phyloP scores from a whole-genome alignment of 2,797 vertebrate genomes.

The Orientallactaga sibirica region DNA sequence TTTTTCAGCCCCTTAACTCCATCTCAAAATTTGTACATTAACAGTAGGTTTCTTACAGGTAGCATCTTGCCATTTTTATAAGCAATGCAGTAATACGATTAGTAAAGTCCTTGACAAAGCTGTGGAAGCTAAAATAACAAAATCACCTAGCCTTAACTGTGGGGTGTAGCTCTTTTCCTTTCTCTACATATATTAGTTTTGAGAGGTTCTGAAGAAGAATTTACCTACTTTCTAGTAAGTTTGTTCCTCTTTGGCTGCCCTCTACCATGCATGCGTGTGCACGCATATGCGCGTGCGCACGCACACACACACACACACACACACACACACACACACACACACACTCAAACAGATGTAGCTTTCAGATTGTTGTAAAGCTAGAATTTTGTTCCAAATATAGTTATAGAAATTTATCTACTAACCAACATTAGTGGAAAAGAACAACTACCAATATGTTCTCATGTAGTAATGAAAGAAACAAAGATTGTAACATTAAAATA shows the following conservation, averaged over 20 bases:
- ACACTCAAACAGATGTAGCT: neutral
- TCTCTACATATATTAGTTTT: neutral
- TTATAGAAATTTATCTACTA: neutral
- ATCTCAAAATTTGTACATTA: neutral
- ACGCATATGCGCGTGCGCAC: too few relatives aligned
- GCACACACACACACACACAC: neutral
- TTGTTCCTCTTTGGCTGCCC: neutral
- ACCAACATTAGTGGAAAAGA: neutral
- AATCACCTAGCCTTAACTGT: neutral
- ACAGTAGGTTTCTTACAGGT: neutral
- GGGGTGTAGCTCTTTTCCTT: neutral
- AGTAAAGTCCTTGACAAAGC: neutral
- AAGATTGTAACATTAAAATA: constrained; percentile 5
- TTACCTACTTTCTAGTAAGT: neutral
- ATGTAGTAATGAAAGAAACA: neutral
- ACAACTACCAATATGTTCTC: neutral
- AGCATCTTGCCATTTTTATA: neutral
- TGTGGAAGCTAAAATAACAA: neutral
- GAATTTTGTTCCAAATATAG: neutral
- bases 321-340: neutral
- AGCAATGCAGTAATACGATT: neutral
- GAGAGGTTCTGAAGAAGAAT: neutral
- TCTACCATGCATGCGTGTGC: neutral
- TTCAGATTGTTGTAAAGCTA: neutral
- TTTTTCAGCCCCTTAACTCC: neutral